Percentiles rank a stretch among this genome's conserved stretches.
Conservation (phyloP, 2,113 vertebrate species). For the Podiceps cristatus region DNA sequence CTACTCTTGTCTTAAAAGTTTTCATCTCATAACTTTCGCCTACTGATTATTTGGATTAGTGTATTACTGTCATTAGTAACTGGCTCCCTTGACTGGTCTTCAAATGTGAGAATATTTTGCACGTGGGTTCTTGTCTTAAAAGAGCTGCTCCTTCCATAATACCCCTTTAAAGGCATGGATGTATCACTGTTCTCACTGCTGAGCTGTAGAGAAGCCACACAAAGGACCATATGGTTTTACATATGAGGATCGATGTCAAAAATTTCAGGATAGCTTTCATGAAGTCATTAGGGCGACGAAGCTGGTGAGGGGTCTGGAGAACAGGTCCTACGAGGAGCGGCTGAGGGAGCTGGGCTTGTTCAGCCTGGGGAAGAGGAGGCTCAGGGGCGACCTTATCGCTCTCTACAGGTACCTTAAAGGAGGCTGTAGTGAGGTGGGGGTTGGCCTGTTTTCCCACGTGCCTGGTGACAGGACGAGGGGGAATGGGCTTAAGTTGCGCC, state of each 20-base stretch:
- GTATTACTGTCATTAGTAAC: not conserved
- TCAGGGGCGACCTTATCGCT: too few relatives aligned
- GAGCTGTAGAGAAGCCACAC: not conserved
- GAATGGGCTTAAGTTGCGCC: too few relatives aligned
- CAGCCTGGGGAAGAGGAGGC: too few relatives aligned
- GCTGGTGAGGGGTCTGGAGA: too few relatives aligned
- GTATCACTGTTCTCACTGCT: not conserved
- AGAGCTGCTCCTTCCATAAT: not conserved
- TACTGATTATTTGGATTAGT: not conserved
- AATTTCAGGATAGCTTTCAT: not conserved
- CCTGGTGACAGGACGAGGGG: too few relatives aligned
- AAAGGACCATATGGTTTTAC: not conserved
- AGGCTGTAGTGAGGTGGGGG: too few relatives aligned
- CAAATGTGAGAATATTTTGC: accelerated
- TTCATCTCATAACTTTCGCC: not conserved
- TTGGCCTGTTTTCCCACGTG: too few relatives aligned
- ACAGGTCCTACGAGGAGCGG: too few relatives aligned
- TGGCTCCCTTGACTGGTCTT: not conserved
- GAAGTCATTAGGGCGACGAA: too few relatives aligned
- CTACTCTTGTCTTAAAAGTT: not conserved
- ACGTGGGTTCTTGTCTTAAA: not conserved
- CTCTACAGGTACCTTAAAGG: too few relatives aligned
- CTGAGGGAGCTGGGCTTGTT: too few relatives aligned
- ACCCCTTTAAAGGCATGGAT: not conserved
- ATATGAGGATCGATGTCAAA: not conserved